Conservation (phyloP, 2,113 vertebrate genomes). For the Myotis lucifugus region DNA sequence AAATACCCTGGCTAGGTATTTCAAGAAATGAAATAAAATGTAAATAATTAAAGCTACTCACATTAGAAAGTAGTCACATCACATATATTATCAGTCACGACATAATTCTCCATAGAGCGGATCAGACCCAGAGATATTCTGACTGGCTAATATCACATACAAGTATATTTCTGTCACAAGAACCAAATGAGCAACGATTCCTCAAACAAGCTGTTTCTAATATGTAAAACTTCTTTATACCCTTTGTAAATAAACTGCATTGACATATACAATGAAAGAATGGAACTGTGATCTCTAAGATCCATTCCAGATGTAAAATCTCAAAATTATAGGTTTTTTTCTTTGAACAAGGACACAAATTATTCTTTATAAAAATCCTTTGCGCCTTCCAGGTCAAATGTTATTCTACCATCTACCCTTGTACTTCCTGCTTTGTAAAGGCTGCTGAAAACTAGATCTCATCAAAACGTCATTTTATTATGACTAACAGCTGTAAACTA, state of each 20-base stretch:
- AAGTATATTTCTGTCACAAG: background rate
- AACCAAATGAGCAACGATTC: background rate
- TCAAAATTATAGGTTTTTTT: background rate
- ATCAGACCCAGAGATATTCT: background rate
- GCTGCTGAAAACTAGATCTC: background rate
- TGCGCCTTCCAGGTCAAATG: background rate
- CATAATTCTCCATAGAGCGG: background rate
- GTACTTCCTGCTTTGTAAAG: background rate
- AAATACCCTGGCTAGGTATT: background rate
- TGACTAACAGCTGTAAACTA: background rate
- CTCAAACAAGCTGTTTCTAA: background rate
- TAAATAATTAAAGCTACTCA: conserved; percentile 22
- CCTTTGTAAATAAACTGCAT: background rate
- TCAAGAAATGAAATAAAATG: background rate
- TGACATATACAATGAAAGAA: background rate
- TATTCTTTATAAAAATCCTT: background rate
- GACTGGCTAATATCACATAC: background rate
- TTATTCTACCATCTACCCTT: background rate
- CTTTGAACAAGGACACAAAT: background rate
- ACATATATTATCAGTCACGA: background rate
- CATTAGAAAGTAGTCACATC: background rate
- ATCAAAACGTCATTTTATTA: background rate
- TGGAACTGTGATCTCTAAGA: background rate
- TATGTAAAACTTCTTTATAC: background rate
- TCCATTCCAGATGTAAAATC: conserved; percentile 13